phyloP scores from a whole-genome alignment of 2,888 invertebrate genomes.

The Caenorhabditis virilis region DNA sequence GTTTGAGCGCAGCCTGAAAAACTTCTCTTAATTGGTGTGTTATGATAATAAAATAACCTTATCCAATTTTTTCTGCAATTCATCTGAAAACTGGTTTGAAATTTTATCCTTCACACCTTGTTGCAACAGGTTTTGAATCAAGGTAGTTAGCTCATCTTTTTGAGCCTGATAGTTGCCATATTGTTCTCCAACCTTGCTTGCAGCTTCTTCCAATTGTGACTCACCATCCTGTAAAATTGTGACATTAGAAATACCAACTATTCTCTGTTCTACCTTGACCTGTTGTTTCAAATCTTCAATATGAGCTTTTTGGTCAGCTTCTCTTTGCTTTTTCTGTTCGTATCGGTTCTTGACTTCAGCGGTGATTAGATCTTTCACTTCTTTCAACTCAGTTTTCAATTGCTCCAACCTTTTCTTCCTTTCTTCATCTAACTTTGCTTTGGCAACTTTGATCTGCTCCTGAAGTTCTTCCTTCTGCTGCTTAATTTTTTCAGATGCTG shows the following conservation, averaged over 20 bases:
- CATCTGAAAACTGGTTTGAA: slow-evolving; percentile 20
- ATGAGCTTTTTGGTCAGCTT: slow-evolving; percentile 22
- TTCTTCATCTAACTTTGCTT: slow-evolving; percentile 18
- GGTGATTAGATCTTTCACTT: slow-evolving; percentile 37
- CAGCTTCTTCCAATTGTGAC: slow-evolving; percentile 24
- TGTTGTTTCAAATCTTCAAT: slow-evolving; percentile 29
- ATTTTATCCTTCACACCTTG: slow-evolving; percentile 24
- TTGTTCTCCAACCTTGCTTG: slow-evolving; percentile 14
- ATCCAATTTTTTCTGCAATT: slow-evolving; percentile 35
- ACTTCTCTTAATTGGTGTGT: too few relatives aligned
- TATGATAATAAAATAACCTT: slow-evolving; percentile 11
- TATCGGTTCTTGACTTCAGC: slow-evolving; percentile 35
- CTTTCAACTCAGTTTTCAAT: slow-evolving; percentile 19
- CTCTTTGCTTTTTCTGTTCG: slow-evolving; percentile 33
- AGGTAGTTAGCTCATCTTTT: slow-evolving; percentile 27
- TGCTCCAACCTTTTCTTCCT: slow-evolving; percentile 34
- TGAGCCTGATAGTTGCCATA: slow-evolving; percentile 20
- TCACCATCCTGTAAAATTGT: slow-evolving; percentile 16
- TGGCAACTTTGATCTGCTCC: slow-evolving; percentile 30
- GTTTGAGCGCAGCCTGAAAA: slow-evolving; percentile 21
- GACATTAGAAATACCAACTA: not conserved
- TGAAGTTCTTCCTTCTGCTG: slow-evolving; percentile 28
- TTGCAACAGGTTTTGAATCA: slow-evolving; percentile 25
- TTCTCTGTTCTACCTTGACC: slow-evolving; percentile 17
- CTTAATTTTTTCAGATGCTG: slow-evolving; percentile 26